A percentile compares a stretch with the other conserved stretches of the same genome.
Conservation (phyloP, 1,140 invertebrate genomes). For the Pectinophora gossypiella region DNA sequence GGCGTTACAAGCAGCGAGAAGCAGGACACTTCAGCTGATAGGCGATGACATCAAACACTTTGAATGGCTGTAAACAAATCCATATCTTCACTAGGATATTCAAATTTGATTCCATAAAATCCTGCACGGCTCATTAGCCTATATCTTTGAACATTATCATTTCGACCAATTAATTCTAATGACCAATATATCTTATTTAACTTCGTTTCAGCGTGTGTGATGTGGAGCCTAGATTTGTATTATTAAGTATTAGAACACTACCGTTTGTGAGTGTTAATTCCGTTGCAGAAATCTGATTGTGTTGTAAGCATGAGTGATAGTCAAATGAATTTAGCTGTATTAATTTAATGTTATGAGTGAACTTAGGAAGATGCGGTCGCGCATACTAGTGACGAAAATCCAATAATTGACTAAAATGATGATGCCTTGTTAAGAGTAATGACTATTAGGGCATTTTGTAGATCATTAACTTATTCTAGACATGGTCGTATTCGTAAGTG, state of each 20-base stretch:
- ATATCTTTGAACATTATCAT: conserved; percentile 66
- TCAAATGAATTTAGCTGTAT: conserved; percentile 72
- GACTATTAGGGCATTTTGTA: conserved; percentile 70
- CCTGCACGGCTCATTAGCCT: conserved; percentile 41
- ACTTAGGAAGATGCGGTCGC: conserved; percentile 75
- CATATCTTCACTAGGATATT: conserved; percentile 63
- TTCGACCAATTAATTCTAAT: conserved; percentile 68
- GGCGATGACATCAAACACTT: conserved; percentile 45
- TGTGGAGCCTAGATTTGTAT: conserved; percentile 69
- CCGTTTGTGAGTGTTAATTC: conserved; percentile 59
- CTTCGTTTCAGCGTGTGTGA: conserved; percentile 66
- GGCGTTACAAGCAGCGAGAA: conserved; percentile 36
- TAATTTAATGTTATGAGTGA: conserved; percentile 73
- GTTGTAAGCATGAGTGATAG: conserved; percentile 65
- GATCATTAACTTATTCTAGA: conserved; percentile 68
- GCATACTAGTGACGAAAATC: conserved; percentile 75
- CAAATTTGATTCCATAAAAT: conserved; percentile 40
- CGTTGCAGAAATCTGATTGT: conserved; percentile 57
- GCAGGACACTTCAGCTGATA: conserved; percentile 51
- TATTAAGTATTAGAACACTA: conserved; percentile 73
- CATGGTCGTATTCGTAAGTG: conserved; percentile 57
- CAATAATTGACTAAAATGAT: conserved; percentile 71
- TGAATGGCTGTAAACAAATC: conserved; percentile 50
- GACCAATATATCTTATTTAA: conserved; percentile 47
- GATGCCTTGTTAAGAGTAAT: conserved; percentile 70